phyloP scores from a whole-genome alignment of 2,888 invertebrate genomes.

The Bembecia ichneumoniformis region DNA sequence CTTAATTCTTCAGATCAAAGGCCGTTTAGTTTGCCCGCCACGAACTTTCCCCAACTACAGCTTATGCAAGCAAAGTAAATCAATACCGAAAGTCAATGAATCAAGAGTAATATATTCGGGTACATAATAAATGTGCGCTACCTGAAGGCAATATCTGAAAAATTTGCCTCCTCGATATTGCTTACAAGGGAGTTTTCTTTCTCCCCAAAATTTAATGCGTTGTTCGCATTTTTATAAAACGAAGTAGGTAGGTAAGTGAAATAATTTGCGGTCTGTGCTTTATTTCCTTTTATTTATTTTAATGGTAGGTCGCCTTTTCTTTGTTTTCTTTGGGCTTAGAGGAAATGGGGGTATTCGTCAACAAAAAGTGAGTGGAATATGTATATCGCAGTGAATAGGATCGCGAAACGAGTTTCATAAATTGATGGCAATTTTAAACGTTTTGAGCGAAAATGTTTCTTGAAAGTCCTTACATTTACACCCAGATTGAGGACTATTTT shows the following conservation, averaged over 20 bases:
- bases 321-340: constrained; percentile 49
- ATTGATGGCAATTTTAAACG: constrained; percentile 19
- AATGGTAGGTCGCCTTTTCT: constrained; percentile 64
- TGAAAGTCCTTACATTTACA: constrained; percentile 12
- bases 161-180: constrained; percentile 73
- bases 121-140: constrained; percentile 74
- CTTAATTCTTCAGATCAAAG: constrained; percentile 49
- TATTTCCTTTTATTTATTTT: constrained; percentile 72
- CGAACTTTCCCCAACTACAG: constrained; percentile 55
- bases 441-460: constrained; percentile 9
- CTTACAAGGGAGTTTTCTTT: constrained; percentile 73
- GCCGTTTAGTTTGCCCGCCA: constrained; percentile 33
- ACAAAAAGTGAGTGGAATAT: constrained; percentile 45
- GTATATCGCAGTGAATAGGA: constrained; percentile 46
- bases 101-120: constrained; percentile 74
- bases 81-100: constrained; percentile 73
- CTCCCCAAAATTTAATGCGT: constrained; percentile 73
- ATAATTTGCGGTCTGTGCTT: constrained; percentile 69
- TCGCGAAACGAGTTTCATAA: constrained; percentile 41
- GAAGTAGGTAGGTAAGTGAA: constrained; percentile 71
- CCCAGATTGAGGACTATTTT: constrained; percentile 20
- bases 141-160: constrained; percentile 74
- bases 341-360: constrained; percentile 41
- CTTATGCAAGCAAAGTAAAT: constrained; percentile 71
- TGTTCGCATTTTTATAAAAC: constrained; percentile 72